Conservation (phyloP, 2,797 vertebrate species). For the Champsocephalus esox region DNA sequence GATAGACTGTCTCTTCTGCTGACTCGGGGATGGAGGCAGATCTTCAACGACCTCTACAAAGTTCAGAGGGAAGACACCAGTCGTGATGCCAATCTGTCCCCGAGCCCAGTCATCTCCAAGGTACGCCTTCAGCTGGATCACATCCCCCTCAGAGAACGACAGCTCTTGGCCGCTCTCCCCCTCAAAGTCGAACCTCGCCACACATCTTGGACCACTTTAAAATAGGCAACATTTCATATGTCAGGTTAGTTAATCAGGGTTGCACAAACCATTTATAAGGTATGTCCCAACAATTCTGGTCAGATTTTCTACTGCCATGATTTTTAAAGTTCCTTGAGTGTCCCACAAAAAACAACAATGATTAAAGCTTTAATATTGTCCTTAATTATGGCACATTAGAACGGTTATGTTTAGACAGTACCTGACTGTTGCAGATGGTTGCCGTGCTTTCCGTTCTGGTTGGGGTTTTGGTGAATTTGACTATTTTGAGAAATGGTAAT, state of each 20-base stretch:
- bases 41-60: conserved; percentile 94
- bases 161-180: conserved; percentile 92
- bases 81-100: conserved; percentile 83
- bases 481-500: conserved; percentile 44
- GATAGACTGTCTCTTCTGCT: conserved; percentile 62
- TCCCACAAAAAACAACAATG: too few species aligned
- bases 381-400: too few species aligned
- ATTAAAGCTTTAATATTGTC: too few species aligned
- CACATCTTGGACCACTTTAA: conserved; percentile 89
- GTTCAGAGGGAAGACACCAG: conserved; percentile 93
- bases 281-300: too few species aligned
- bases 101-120: conserved; percentile 93
- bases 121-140: conserved; percentile 90
- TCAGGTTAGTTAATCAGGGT: neutral
- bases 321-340: too few species aligned
- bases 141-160: conserved; percentile 92
- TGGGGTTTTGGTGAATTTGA: conserved; percentile 62
- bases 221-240: conserved; percentile 21
- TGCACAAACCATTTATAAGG: neutral
- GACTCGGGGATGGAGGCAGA: conserved; percentile 72
- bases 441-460: conserved; percentile 57
- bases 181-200: conserved; percentile 94
- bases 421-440: conserved; percentile 68
- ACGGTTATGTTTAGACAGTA: conserved; percentile 35
- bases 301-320: too few species aligned